Conservation (phyloP, 1,140 invertebrate species). For the Araneus ventricosus region DNA sequence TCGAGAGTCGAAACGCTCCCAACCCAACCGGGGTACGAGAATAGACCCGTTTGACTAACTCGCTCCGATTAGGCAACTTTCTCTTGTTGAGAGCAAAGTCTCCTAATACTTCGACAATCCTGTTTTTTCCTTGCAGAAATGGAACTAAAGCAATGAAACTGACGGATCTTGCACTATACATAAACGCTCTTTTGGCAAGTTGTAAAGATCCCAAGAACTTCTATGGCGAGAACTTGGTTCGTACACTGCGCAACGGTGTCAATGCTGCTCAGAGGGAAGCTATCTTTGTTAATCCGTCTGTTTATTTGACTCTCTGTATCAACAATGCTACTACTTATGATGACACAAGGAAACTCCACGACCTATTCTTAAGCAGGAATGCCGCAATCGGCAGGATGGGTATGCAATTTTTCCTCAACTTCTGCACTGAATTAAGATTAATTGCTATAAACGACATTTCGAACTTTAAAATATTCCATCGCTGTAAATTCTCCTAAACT, state of each 20-base stretch:
- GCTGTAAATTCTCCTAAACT: too few species aligned
- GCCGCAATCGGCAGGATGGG: neutral
- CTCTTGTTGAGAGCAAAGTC: too few species aligned
- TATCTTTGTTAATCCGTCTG: neutral
- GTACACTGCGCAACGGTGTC: neutral
- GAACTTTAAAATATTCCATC: too few species aligned
- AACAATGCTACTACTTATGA: neutral
- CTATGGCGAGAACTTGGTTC: slow-evolving; percentile 41
- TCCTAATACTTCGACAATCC: too few species aligned
- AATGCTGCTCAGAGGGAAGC: neutral
- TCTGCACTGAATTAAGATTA: too few species aligned
- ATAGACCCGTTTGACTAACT: too few species aligned
- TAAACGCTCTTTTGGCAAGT: slow-evolving; percentile 50
- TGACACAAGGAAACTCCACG: neutral
- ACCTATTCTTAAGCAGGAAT: neutral
- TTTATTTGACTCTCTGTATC: slow-evolving; percentile 40
- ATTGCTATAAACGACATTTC: too few species aligned
- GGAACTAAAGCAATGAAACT: neutral
- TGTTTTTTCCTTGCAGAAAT: slow-evolving; percentile 26
- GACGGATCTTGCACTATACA: slow-evolving; percentile 38
- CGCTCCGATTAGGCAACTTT: too few species aligned
- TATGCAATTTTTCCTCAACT: too few species aligned
- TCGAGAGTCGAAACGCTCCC: too few species aligned
- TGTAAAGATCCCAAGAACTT: slow-evolving; percentile 60
- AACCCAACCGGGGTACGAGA: too few species aligned